Evolutionary conservation across 1,140 invertebrate species (phyloP).

Genomic region (Drosophila persimilis): DNA sequence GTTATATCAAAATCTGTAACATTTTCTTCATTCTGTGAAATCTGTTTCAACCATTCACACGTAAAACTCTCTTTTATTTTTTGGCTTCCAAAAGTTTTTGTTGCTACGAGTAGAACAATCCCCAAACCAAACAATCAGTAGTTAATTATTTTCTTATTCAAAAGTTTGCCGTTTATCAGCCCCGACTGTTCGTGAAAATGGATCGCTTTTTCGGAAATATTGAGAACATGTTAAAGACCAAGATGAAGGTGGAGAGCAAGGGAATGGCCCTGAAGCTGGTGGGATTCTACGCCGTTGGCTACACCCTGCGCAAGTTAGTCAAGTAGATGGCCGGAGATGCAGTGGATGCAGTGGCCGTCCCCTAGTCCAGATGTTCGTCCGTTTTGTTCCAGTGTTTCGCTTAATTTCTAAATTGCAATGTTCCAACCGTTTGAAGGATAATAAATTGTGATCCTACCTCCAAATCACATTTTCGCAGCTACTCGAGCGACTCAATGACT

Average conservation of each 20-base stretch:
- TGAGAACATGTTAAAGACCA: slow-evolving; percentile 41
- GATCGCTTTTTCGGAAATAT: slow-evolving; percentile 55
- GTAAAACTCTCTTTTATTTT: not conserved
- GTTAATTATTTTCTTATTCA: not conserved
- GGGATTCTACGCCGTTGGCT: slow-evolving; percentile 70
- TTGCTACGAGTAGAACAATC: not conserved
- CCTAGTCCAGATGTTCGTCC: not conserved
- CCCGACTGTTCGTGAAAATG: slow-evolving; percentile 27
- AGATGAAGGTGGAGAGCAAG: slow-evolving; percentile 52
- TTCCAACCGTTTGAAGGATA: slow-evolving; percentile 9
- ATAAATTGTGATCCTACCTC: slow-evolving; percentile 45
- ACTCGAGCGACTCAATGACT: slow-evolving; percentile 12
- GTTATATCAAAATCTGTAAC: too few species aligned
- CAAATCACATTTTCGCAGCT: slow-evolving; percentile 63
- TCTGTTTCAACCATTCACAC: not conserved
- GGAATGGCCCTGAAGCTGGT: slow-evolving; percentile 60
- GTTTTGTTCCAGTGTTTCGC: not conserved
- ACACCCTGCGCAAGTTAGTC: slow-evolving; percentile 61
- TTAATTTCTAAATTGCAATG: slow-evolving; percentile 37
- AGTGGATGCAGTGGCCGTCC: not conserved
- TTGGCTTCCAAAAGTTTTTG: not conserved
- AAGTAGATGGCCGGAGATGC: slow-evolving; percentile 31
- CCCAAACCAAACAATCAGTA: not conserved
- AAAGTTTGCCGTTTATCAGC: not conserved
- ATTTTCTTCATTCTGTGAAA: slow-evolving; percentile 1